Evolutionary conservation across 2,888 invertebrate species (phyloP).

Genomic region (Dicyrtomina minuta): DNA sequence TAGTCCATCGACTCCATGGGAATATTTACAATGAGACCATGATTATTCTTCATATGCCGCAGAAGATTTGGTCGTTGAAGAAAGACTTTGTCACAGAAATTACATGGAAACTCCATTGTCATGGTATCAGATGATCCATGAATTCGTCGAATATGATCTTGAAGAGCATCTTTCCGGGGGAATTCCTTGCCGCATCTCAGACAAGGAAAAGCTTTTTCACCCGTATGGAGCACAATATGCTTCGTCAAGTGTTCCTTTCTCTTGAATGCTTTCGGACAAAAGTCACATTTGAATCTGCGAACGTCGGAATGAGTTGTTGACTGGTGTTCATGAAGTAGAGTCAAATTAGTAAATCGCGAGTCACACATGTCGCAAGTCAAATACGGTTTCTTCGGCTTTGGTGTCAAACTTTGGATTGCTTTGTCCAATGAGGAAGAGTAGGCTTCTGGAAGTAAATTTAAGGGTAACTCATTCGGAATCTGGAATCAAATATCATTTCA

Average conservation of each 20-base stretch:
- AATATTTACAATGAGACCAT: slow-evolving; percentile 44
- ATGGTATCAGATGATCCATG: slow-evolving; percentile 35
- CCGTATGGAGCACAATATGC: slow-evolving; percentile 47
- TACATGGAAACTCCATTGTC: slow-evolving; percentile 40
- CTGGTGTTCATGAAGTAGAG: slow-evolving; percentile 47
- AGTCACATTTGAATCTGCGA: slow-evolving; percentile 45
- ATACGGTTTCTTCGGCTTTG: slow-evolving; percentile 46
- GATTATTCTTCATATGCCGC: slow-evolving; percentile 44
- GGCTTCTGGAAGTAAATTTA: not conserved
- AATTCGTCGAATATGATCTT: slow-evolving; percentile 45
- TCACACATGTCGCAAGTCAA: slow-evolving; percentile 49
- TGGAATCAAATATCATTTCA: not conserved
- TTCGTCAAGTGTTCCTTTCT: slow-evolving; percentile 48
- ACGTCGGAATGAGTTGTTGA: slow-evolving; percentile 44
- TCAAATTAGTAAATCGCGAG: slow-evolving; percentile 42
- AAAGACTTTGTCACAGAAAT: slow-evolving; percentile 48
- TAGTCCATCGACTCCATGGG: too few relatives aligned
- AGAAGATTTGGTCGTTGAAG: slow-evolving; percentile 38
- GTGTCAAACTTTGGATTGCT: slow-evolving; percentile 39
- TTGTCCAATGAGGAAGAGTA: slow-evolving; percentile 29
- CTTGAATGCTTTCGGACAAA: slow-evolving; percentile 51
- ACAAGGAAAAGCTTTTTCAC: slow-evolving; percentile 45
- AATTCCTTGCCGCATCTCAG: slow-evolving; percentile 44
- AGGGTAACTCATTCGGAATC: slow-evolving; percentile 17
- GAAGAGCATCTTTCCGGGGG: slow-evolving; percentile 47